A percentile compares a stretch with the other conserved stretches of the same genome.
These are phyloP conservation scores for Rhea americana DNA, from an alignment of 2,113 vertebrate species.

Conservation along the genomic window DNA sequence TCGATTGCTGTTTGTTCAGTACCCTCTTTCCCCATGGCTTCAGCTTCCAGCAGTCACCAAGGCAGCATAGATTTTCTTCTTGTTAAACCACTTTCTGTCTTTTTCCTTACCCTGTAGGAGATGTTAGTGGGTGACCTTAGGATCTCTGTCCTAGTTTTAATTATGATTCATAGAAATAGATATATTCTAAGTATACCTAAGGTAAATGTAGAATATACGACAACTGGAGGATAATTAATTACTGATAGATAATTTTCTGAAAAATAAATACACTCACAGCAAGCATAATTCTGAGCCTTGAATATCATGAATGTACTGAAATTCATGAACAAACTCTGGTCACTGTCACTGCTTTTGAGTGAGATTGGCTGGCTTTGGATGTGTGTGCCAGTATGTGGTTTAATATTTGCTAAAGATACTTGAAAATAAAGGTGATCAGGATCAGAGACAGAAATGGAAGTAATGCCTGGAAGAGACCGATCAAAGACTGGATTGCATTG, in stretches of 20 bases:
- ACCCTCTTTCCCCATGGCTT: not conserved
- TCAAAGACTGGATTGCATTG: not conserved
- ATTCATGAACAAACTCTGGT: accelerated
- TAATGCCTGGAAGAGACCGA: not conserved
- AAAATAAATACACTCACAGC: accelerated
- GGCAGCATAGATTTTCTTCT: not conserved
- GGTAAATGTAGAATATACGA: not conserved
- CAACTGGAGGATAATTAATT: not conserved
- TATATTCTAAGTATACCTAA: not conserved
- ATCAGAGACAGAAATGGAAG: not conserved
- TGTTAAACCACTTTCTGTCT: not conserved
- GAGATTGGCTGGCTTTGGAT: not conserved
- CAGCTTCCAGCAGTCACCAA: not conserved
- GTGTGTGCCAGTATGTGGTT: accelerated
- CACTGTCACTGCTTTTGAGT: not conserved
- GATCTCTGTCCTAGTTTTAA: not conserved
- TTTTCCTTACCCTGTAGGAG: not conserved
- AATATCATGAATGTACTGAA: accelerated
- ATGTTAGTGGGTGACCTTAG: not conserved
- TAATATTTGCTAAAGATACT: accelerated
- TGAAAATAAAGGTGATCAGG: accelerated
- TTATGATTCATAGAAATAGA: not conserved
- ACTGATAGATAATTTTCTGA: not conserved
- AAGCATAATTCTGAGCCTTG: not conserved
- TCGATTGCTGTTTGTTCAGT: not conserved